Base-by-base conservation (phyloP, 2,888 invertebrate genomes). In the Hyposoter didymator region DNA sequence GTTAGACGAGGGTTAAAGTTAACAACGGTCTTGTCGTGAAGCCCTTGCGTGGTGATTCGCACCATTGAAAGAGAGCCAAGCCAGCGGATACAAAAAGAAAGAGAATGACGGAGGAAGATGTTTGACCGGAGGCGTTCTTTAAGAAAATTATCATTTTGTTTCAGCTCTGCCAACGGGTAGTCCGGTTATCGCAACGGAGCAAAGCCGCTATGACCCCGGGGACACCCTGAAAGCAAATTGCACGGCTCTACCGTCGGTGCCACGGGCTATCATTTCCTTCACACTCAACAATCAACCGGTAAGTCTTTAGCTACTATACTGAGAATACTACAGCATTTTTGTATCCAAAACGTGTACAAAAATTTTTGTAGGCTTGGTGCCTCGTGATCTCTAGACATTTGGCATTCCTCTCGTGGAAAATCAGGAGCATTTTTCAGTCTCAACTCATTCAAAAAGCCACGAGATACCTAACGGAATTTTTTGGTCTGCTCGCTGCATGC, bases 241-340 rank as follows among this genome's bases (percentile, higher is more conserved):
- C 94, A 96, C 97, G n/a, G 96, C 97, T 6, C 95, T 96, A 7
- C 96, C 97, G 6, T 96, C 97, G n/a, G 95, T 95, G 89, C 98
- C 97, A 10, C 95, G 96, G 52, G 96, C 96, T 47, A 96, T 96
- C 89, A 95, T 98, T 86, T 97, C 96, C 90, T 97, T 97, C 90
- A 95, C 95, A 89, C 95, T 98, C 88, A 97, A 98, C 93, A 97
- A 97, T 92, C 95, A 96, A 90, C 95, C 96, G 95, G 97, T 97
- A 94, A 97, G 97, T 95, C 91, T 86, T 52, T 52, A 19, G 22
- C 52, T 32, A 45, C 55, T 70, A n/a, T n/a, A 39, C 14, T 2
- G 14, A 35, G 39, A 55, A 59, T 47, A 22, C 45, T 52, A 8
- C 12, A 32, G 8, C 32, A 47, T 74, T 35, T 19, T 19, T 35